phyloP scores from a whole-genome alignment of 2,888 invertebrate genomes.

The Cylloceria caligata region DNA sequence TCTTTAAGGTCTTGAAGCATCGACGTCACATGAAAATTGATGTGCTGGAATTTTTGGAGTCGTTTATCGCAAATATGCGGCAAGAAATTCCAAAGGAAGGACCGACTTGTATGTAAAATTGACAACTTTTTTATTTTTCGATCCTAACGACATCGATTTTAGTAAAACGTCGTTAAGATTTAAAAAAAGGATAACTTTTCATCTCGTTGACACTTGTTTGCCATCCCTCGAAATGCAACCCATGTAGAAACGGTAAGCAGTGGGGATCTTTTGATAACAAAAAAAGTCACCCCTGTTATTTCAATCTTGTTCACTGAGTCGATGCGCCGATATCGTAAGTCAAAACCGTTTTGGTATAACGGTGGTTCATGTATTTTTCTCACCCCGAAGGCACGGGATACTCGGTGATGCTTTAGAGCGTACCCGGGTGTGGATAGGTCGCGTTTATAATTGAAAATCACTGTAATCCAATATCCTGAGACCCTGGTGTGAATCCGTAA shows the following conservation, averaged over 20 bases:
- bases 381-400: constrained; percentile 39
- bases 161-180: too few relatives aligned
- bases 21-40: too few relatives aligned
- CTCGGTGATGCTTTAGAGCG: constrained; percentile 41
- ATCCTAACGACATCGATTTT: too few relatives aligned
- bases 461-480: constrained; percentile 72
- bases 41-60: too few relatives aligned
- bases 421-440: constrained; percentile 42
- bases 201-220: neutral
- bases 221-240: constrained; percentile 16
- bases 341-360: constrained; percentile 54
- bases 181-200: constrained; percentile 21
- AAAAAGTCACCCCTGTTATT: constrained; percentile 67
- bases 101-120: too few relatives aligned
- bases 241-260: constrained; percentile 31
- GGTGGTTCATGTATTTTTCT: constrained; percentile 62
- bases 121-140: too few relatives aligned
- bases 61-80: too few relatives aligned
- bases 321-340: constrained; percentile 33
- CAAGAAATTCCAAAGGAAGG: too few relatives aligned
- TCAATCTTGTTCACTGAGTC: constrained; percentile 49
- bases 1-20: too few relatives aligned
- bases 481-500: constrained; percentile 19
- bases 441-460: constrained; percentile 79
- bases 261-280: constrained; percentile 33